Evolutionary conservation across 2,113 vertebrate species (phyloP), one percentile per base, ranked within the genome.

Genomic region (Motacilla tschutschensis): DNA sequence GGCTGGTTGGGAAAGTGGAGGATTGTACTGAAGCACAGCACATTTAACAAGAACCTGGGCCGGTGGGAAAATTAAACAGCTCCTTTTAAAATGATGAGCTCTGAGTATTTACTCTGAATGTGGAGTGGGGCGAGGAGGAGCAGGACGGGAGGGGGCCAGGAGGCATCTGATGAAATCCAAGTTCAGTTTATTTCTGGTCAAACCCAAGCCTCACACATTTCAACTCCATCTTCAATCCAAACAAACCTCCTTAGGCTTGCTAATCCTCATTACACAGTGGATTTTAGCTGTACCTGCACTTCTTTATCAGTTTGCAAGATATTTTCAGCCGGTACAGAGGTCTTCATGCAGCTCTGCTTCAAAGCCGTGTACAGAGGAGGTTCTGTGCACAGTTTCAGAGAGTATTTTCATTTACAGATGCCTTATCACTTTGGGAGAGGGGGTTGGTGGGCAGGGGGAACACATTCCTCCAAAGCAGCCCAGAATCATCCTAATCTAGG

Each of bases 321-420:
- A 89, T 96, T 97, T 96, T 94, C 95, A 95, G 95, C 88, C 43
- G 29, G 5, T 77, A 63, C 50, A 79, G 94, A 96, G 95, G 95
- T 94, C 96, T 96, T 94, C 91, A 57, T 85, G 95, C 89, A 85
- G 95, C 81, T 94, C 91, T 8, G 22, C 97, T 97, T 97, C 97
- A 97, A 97, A 97, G 97, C 41, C 3, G 4, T 4, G n/a, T 60
- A 74, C 85, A 94, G 91, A 93, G 93, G 75, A 94, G 83, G 79
- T 79, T 90, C 91, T 91, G 88, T 50, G 81, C 88, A 46, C 93
- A 85, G 88, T 93, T 93, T 95, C 95, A 92, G 92, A 92, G 92
- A 75, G 77, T 94, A 93, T 97, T 97, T 96, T 96, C 93, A 94
- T 97, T 97, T 96, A 96, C 93, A 95, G 96, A 96, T 93, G 93